phyloP scores from a whole-genome alignment of 92 coral and sea anemone genomes.

The Zoanthus sansibaricus region DNA sequence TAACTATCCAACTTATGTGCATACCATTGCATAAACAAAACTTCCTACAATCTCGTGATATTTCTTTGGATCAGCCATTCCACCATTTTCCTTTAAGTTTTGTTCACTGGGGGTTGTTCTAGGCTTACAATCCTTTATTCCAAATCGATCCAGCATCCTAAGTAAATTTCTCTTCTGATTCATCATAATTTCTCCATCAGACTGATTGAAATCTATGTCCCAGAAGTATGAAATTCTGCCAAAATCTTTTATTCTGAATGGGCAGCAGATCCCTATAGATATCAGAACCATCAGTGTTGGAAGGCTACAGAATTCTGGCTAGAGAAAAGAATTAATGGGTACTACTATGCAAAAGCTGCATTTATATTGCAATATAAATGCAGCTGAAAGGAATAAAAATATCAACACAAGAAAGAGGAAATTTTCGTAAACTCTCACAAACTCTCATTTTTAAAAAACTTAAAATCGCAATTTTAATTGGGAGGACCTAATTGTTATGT shows the following conservation, averaged over 20 bases:
- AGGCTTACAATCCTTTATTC: slow-evolving; percentile 43
- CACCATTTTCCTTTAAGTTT: slow-evolving; percentile 9
- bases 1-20: background rate
- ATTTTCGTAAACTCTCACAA: too few species aligned
- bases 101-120: slow-evolving; percentile 50
- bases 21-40: too few species aligned
- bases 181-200: background rate
- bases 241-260: slow-evolving; percentile 27
- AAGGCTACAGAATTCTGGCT: too few species aligned
- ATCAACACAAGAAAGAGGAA: too few species aligned
- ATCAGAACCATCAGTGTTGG: too few species aligned
- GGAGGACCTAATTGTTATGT: too few species aligned
- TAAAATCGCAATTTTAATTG: too few species aligned
- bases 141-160: slow-evolving; percentile 41
- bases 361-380: too few species aligned
- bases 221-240: slow-evolving; percentile 26
- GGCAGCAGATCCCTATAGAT: background rate
- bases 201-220: slow-evolving; percentile 31
- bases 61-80: slow-evolving; percentile 9
- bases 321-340: too few species aligned
- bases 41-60: slow-evolving; percentile 29
- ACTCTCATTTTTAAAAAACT: too few species aligned
- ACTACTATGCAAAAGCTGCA: too few species aligned
- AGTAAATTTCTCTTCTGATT: slow-evolving; percentile 8
- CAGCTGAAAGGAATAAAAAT: too few species aligned